These are phyloP conservation scores for Neodiprion virginianus DNA, from an alignment of 1,140 invertebrate species.

Conservation along the genomic window DNA sequence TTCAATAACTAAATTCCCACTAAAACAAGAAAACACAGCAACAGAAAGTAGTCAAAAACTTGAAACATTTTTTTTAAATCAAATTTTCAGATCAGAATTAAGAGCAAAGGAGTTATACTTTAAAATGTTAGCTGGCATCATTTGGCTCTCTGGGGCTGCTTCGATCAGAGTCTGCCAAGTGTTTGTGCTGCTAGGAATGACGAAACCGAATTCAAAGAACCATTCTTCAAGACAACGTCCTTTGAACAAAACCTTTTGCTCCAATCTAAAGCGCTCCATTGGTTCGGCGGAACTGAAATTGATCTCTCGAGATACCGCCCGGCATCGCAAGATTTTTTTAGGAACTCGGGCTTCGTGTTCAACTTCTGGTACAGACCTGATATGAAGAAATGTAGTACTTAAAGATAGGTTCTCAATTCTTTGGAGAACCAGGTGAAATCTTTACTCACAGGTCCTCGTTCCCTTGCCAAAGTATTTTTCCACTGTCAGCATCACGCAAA, in stretches of 20 bases:
- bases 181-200: conserved; percentile 98
- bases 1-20: conserved; percentile 98
- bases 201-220: conserved; percentile 99
- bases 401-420: conserved; percentile 17
- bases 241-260: conserved; percentile 89
- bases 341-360: conserved; percentile 98
- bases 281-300: conserved; percentile 97
- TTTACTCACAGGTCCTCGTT: conserved; percentile 91
- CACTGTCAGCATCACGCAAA: conserved; percentile 92
- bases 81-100: not conserved
- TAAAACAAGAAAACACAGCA: conserved; percentile 66
- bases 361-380: conserved; percentile 78
- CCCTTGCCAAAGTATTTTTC: conserved; percentile 97
- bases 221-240: conserved; percentile 92
- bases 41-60: conserved; percentile 22
- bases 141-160: conserved; percentile 98
- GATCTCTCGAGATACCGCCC: conserved; percentile 95
- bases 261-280: conserved; percentile 96
- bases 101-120: conserved; percentile 70
- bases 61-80: not conserved
- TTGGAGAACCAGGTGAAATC: conserved; percentile 14
- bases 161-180: conserved; percentile 99
- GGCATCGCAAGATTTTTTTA: conserved; percentile 94
- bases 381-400: conserved; percentile 28
- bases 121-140: conserved; percentile 98